phyloP scores from a whole-genome alignment of 2,797 vertebrate species.

The Moxostoma hubbsi region DNA sequence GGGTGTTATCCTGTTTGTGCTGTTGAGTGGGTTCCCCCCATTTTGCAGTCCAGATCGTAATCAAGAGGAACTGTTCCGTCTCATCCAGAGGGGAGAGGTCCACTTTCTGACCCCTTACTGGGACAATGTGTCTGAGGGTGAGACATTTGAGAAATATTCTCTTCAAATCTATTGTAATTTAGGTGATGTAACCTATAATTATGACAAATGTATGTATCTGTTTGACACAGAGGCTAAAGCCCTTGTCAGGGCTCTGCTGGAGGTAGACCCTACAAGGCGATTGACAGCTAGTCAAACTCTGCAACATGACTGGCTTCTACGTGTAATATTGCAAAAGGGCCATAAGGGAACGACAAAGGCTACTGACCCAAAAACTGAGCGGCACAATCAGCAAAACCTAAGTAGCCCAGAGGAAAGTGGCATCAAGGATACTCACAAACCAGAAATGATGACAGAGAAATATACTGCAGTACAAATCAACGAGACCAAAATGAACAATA shows the following conservation, averaged over 20 bases:
- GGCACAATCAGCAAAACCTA: slow-evolving; percentile 43
- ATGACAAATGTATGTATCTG: slow-evolving; percentile 41
- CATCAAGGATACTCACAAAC: neutral
- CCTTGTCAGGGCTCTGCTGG: slow-evolving; percentile 86
- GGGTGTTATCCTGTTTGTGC: slow-evolving; percentile 94
- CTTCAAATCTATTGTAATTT: neutral
- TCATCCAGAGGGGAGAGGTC: slow-evolving; percentile 89
- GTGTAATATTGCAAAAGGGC: slow-evolving; percentile 72
- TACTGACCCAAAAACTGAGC: slow-evolving; percentile 17
- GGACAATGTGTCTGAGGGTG: slow-evolving; percentile 93
- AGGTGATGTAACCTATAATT: neutral
- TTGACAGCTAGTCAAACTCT: slow-evolving; percentile 87
- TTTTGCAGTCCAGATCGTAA: slow-evolving; percentile 92
- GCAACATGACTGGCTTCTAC: slow-evolving; percentile 88
- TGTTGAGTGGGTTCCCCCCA: slow-evolving; percentile 94
- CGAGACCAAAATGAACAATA: slow-evolving; percentile 43
- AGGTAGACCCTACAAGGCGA: slow-evolving; percentile 84
- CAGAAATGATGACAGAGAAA: too few species aligned
- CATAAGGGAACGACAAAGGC: slow-evolving; percentile 68
- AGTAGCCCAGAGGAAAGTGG: neutral
- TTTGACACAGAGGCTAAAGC: slow-evolving; percentile 85
- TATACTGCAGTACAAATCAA: neutral
- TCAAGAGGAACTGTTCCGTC: slow-evolving; percentile 92
- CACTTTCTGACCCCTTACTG: slow-evolving; percentile 93
- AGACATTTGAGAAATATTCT: slow-evolving; percentile 48